Conservation (phyloP, 2,888 invertebrate genomes). For the Phyto melanocephala region DNA sequence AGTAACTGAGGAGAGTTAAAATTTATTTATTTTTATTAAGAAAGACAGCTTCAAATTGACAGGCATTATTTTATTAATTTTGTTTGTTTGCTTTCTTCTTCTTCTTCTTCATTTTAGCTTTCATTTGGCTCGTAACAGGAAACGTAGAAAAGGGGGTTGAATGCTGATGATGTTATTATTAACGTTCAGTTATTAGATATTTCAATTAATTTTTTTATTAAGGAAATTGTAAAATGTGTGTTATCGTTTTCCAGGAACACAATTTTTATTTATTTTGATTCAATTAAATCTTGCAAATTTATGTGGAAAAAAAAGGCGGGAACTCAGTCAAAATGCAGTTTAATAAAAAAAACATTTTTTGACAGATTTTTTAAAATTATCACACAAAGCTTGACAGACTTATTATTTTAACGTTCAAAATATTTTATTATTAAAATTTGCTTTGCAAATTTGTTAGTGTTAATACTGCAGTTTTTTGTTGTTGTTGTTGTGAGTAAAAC, state of each 20-base stretch:
- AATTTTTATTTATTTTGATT: background rate
- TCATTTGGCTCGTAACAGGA: background rate
- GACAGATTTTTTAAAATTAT: too few relatives aligned
- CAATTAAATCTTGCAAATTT: too few relatives aligned
- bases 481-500: too few relatives aligned
- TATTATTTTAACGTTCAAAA: too few relatives aligned
- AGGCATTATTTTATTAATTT: constrained; percentile 7
- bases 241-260: background rate
- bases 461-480: too few relatives aligned
- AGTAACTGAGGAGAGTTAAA: background rate
- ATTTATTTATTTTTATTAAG: constrained; percentile 16
- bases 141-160: background rate
- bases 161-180: background rate
- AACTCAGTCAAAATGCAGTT: too few relatives aligned
- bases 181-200: background rate
- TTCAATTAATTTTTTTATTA: background rate
- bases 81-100: background rate
- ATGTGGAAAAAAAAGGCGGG: too few relatives aligned
- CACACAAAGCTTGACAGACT: too few relatives aligned
- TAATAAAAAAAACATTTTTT: too few relatives aligned
- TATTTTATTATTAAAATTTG: too few relatives aligned
- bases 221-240: background rate
- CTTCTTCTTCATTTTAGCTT: background rate
- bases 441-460: too few relatives aligned
- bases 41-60: constrained; percentile 13